Evolutionary conservation across 2,797 vertebrate genomes (phyloP).

Genomic region (Semotilus atromaculatus): DNA sequence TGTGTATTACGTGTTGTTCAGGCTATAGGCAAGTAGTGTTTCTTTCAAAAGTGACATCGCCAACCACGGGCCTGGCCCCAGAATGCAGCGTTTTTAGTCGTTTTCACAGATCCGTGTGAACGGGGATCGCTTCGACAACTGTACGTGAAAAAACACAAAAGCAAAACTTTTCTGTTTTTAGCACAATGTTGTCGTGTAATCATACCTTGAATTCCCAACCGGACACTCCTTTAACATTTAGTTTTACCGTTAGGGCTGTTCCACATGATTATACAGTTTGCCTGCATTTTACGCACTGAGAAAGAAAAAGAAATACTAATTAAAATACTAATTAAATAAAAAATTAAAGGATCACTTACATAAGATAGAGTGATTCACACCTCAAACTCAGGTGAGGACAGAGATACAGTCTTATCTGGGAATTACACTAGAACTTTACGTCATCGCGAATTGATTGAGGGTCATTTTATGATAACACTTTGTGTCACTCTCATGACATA

Average conservation of each 20-base stretch:
- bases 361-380: not conserved
- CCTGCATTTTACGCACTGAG: not conserved
- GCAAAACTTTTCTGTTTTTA: not conserved
- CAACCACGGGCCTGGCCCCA: not conserved
- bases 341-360: no score
- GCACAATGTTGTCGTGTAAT: not conserved
- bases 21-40: not conserved
- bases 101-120: not conserved
- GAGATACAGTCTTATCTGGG: not conserved
- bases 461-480: not conserved
- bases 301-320: not conserved
- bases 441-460: not conserved
- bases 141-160: not conserved
- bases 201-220: not conserved
- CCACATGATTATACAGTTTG: not conserved
- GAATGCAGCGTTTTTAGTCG: not conserved
- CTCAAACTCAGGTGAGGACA: not conserved
- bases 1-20: no score
- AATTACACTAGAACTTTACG: not conserved
- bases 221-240: not conserved
- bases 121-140: not conserved
- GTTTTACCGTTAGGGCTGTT: not conserved
- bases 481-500: not conserved
- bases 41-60: no score
- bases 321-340: no score